Evolutionary conservation across 2,888 invertebrate genomes (phyloP), one percentile per base, ranked within the genome.

Genomic region (Drosophila mercatorum): DNA sequence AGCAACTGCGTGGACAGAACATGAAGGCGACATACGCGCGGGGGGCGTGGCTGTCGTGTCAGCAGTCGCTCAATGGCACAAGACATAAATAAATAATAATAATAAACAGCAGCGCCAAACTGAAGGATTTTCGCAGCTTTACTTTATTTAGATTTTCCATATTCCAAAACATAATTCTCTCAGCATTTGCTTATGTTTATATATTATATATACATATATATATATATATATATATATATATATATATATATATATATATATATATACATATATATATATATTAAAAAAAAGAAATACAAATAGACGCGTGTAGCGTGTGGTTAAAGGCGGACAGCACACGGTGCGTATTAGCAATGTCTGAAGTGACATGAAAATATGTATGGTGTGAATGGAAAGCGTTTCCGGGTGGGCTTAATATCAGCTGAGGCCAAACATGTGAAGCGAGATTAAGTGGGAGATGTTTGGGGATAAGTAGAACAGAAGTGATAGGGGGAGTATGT

Each of bases 41-140:
- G 41, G 67, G 78, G 69, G 84, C 80, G 68, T 67, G 82, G 40
- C 67, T 53, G 60, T 65, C 64, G 74, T 86, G 87, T 89, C 82
- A 76, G 77, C 88, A 85, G 88, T 82, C 88, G 73, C 72, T 89
- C 88, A 87, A 76, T 84, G 84, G 73, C 89, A 75, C 71, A 75
- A 75, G 65, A 75, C 68, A 71, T 67, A 75, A 71, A 84, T 89
- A 88, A 84, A 89, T 85, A 89, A 89, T 85, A 88, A 88, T 59
- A 88, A 89, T 62, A 72, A 66, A 69, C 62, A 65, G 44, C 49
- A 22, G 14, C 8, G 43, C 46, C 12, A 72, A 67, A 67, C 51
- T 77, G 77, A 78, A 80, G 78, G 72, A 71, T 80, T 80, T 76
- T 66, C 26, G 22, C 28, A n/a, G 31, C 31, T 66, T 34, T 34